phyloP scores from a whole-genome alignment of 2,113 vertebrate species.

The Labeo catla region DNA sequence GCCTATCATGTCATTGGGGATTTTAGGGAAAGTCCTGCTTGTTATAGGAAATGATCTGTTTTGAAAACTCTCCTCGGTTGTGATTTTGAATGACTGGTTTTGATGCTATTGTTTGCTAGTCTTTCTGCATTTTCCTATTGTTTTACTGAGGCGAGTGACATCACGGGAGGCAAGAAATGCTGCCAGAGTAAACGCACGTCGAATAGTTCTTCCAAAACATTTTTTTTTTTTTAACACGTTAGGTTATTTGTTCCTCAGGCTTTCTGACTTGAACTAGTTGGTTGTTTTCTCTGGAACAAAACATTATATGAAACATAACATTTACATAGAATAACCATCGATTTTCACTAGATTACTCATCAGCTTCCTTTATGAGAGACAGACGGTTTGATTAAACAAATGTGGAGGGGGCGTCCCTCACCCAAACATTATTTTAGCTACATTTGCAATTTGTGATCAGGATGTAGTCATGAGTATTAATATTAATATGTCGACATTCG shows the following conservation, averaged over 20 bases:
- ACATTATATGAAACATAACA: not conserved
- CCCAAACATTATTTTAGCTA: not conserved
- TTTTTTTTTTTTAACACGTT: not conserved
- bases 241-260: not conserved
- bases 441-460: not conserved
- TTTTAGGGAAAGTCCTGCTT: not conserved
- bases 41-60: not conserved
- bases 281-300: slow-evolving; percentile 2
- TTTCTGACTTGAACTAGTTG: not conserved
- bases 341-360: slow-evolving; percentile 12
- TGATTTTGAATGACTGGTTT: not conserved
- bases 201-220: not conserved
- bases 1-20: slow-evolving; percentile 9
- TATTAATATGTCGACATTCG: no score
- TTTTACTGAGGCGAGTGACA: not conserved
- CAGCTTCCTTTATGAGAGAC: slow-evolving; percentile 3
- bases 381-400: not conserved
- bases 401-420: not conserved
- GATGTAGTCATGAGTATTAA: not conserved
- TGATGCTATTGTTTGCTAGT: not conserved
- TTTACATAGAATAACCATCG: not conserved
- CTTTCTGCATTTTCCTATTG: slow-evolving; percentile 18
- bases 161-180: not conserved
- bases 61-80: not conserved
- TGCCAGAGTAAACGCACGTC: not conserved